Conservation (phyloP, 2,113 vertebrate genomes). For the zebrafish (Danio rerio) region GRCz12tu NC_133178.1:10037501-10038000, state of each 20-base stretch:
- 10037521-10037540: not conserved
- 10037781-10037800: constrained; percentile 99
- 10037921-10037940: no score
- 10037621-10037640: not conserved
- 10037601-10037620: not conserved
- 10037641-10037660: not conserved
- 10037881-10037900: no score
- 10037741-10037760: constrained; percentile 95
- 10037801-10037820: constrained; percentile 74
- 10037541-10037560: not conserved
- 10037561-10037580: not conserved
- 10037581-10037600: not conserved
- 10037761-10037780: constrained; percentile 97
- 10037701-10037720: constrained; percentile 90
- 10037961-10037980: no score
- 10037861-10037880: no score
- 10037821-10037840: not conserved
- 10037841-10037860: no score
- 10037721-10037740: constrained; percentile 98
- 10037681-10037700: not conserved
- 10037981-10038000: no score
- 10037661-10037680: not conserved
- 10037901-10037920: no score
- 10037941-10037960: no score
- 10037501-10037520: not conserved